Evolutionary conservation across 2,888 invertebrate species (phyloP).

Genomic region (Phyllotreta cruciferae): DNA sequence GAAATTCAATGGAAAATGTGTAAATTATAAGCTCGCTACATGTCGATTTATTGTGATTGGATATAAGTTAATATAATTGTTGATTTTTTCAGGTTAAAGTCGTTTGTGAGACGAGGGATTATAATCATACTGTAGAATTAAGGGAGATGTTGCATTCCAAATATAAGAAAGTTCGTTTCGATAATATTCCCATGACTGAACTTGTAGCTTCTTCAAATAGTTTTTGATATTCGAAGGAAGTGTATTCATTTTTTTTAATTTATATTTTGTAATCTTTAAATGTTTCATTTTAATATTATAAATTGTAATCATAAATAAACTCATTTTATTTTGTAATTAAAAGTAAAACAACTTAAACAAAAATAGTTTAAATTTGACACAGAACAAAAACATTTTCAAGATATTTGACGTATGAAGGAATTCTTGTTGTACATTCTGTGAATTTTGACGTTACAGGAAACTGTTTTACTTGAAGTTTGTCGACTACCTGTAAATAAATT

Average conservation of each 20-base stretch:
- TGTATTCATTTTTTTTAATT: background rate
- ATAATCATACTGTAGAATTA: conserved; percentile 74
- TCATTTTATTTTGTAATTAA: no score
- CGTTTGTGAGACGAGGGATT: conserved; percentile 87
- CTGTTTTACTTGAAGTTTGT: no score
- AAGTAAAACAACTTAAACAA: no score
- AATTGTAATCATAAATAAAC: no score
- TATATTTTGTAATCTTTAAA: background rate
- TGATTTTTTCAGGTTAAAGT: conserved; percentile 75
- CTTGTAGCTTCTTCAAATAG: conserved; percentile 15
- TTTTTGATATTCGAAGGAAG: background rate
- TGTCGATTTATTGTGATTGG: no score
- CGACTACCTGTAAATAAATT: background rate
- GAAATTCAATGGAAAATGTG: background rate
- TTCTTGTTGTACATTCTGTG: no score
- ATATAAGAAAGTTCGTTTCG: conserved; percentile 67
- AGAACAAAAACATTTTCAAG: no score
- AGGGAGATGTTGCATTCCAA: conserved; percentile 64
- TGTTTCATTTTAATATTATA: no score
- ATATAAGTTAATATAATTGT: conserved; percentile 1
- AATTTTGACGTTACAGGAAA: no score
- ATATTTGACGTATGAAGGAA: no score
- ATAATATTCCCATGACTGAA: conserved; percentile 43
- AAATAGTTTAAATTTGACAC: no score
- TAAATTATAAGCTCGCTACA: background rate